A percentile compares a stretch with the other conserved stretches of the same genome.
Evolutionary conservation across 2,797 vertebrate genomes (phyloP).

Genomic region (Pygocentrus nattereri): DNA sequence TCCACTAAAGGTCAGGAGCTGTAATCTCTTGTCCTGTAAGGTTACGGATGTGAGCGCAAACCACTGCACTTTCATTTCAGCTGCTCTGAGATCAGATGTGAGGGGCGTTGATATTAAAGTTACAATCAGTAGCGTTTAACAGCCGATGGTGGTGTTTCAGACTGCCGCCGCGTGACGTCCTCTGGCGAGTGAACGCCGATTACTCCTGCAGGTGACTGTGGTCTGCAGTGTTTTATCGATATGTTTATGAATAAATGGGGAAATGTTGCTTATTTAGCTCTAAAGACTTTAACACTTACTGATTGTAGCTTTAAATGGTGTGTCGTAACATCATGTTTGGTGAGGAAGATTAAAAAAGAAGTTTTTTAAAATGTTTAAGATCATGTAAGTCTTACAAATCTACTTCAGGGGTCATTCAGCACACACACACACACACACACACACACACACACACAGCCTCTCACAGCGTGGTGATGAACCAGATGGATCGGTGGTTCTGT

Average conservation of each 20-base stretch:
- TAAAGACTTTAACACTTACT: not conserved
- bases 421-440: constrained; percentile 36
- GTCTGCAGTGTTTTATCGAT: not conserved
- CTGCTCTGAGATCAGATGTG: constrained; percentile 2
- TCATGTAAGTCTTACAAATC: constrained; percentile 53
- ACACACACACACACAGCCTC: constrained; percentile 39
- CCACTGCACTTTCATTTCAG: not conserved
- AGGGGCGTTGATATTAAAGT: not conserved
- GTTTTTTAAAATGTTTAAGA: constrained; percentile 32
- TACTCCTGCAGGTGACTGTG: not conserved
- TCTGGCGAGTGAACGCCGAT: not conserved
- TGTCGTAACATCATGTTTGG: no score
- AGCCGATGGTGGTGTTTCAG: not conserved
- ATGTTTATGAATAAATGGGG: not conserved
- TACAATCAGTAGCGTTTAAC: not conserved
- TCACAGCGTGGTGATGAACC: constrained; percentile 54
- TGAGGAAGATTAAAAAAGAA: not conserved
- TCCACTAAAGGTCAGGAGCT: no score
- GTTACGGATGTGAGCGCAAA: no score
- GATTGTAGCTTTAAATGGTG: not conserved
- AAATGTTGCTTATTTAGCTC: not conserved
- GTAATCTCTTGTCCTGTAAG: no score
- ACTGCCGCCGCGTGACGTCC: not conserved
- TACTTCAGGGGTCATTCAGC: constrained; percentile 44
- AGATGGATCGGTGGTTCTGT: constrained; percentile 61